Conservation (phyloP, 2,888 invertebrate species). For the Liopterus haemorrhoidalis region DNA sequence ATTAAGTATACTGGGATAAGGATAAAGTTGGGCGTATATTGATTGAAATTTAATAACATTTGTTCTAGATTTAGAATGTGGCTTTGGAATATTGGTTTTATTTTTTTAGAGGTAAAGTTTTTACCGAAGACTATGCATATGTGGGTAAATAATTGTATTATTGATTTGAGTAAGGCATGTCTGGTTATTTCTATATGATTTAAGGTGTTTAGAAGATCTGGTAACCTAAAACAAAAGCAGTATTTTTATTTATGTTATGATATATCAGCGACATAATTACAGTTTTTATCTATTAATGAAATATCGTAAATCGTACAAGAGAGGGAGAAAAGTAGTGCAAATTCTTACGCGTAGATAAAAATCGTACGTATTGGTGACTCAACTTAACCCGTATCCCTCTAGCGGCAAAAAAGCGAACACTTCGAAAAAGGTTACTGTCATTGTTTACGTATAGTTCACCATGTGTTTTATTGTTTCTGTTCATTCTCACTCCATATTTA, state of each 20-base stretch:
- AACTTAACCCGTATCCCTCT: too few species aligned
- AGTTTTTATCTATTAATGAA: neutral
- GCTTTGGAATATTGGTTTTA: constrained; percentile 54
- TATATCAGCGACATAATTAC: constrained; percentile 35
- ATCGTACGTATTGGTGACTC: too few species aligned
- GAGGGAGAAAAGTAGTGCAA: too few species aligned
- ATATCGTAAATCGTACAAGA: neutral
- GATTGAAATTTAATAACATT: constrained; percentile 53
- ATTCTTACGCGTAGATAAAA: too few species aligned
- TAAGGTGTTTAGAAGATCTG: constrained; percentile 53
- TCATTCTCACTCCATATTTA: too few species aligned
- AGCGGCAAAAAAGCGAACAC: too few species aligned
- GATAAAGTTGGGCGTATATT: constrained; percentile 51
- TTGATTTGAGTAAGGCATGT: constrained; percentile 49
- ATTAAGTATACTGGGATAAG: constrained; percentile 59
- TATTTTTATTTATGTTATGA: constrained; percentile 4
- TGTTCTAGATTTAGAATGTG: constrained; percentile 57
- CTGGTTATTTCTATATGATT: constrained; percentile 51
- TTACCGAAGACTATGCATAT: constrained; percentile 62
- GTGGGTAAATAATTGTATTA: constrained; percentile 52
- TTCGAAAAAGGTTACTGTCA: too few species aligned
- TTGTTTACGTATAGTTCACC: too few species aligned
- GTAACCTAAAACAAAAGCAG: constrained; percentile 46
- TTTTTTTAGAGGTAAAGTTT: constrained; percentile 53
- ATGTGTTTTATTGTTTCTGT: too few species aligned